Evolutionary conservation across 2,113 vertebrate species (phyloP).

Genomic region (Poeciliopsis retropinna): DNA sequence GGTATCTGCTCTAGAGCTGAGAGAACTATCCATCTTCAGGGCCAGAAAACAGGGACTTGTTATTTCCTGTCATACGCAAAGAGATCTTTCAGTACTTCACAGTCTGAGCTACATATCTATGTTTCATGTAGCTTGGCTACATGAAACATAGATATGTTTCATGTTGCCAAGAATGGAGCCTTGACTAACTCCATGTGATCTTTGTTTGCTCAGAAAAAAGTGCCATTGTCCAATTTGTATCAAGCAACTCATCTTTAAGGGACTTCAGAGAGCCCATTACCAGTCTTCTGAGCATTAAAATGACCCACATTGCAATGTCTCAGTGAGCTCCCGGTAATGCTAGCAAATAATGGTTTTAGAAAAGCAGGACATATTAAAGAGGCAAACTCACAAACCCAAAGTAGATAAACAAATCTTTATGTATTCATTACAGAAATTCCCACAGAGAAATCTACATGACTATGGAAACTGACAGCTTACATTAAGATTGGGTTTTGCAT

Average conservation of each 20-base stretch:
- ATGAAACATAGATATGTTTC: background rate
- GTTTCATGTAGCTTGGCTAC: no score
- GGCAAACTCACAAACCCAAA: conserved; percentile 1
- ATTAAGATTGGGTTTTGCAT: background rate
- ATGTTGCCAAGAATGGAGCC: background rate
- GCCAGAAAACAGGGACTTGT: no score
- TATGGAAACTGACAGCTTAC: background rate
- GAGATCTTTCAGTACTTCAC: background rate
- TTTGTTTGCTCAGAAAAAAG: conserved; percentile 31
- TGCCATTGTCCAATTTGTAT: background rate
- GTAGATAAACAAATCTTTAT: background rate
- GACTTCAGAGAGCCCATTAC: conserved; percentile 40
- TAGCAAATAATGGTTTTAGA: conserved; percentile 8
- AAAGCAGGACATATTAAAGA: conserved; percentile 2
- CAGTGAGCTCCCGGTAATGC: conserved; percentile 13
- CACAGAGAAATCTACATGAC: background rate
- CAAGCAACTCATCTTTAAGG: conserved; percentile 36
- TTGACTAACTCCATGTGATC: background rate
- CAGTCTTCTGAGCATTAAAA: conserved; percentile 46
- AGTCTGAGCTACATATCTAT: no score
- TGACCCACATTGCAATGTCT: conserved; percentile 33
- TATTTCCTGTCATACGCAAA: background rate
- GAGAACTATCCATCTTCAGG: no score
- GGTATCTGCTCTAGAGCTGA: no score
- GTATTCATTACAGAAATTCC: background rate